Evolutionary conservation across 2,113 vertebrate genomes (phyloP).

Genomic region (Trichechus manatus): DNA sequence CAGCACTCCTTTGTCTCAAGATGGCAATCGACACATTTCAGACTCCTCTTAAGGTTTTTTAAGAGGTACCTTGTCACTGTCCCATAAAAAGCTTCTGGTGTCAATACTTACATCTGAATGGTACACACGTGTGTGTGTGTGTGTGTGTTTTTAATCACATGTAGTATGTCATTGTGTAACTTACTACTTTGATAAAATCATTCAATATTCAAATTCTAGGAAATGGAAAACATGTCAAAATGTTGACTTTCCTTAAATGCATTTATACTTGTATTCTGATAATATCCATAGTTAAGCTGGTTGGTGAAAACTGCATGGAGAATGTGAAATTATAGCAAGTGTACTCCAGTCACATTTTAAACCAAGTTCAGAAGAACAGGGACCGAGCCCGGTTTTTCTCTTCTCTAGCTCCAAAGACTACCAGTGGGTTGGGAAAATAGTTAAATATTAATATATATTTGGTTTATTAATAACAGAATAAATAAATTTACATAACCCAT

Average conservation of each 20-base stretch:
- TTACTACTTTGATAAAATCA: not conserved
- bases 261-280: not conserved
- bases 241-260: not conserved
- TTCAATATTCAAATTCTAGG: conserved; percentile 15
- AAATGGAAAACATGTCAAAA: not conserved
- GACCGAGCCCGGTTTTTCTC: not conserved
- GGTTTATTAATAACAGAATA: not conserved
- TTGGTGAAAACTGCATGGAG: not conserved
- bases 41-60: not conserved
- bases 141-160: not conserved
- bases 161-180: not conserved
- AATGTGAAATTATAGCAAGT: not conserved
- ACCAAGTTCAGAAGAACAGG: not conserved
- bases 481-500: not conserved
- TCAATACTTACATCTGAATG: not conserved
- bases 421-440: not conserved
- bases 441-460: not conserved
- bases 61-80: not conserved
- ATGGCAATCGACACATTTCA: conserved; percentile 37
- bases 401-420: not conserved
- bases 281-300: not conserved
- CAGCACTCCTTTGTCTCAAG: conserved; percentile 36
- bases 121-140: not conserved
- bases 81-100: not conserved
- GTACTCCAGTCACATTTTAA: not conserved